Evolutionary conservation across 2,888 invertebrate genomes (phyloP), one percentile per base, ranked within the genome.

Genomic region (Venustoraphidia nigricollis): DNA sequence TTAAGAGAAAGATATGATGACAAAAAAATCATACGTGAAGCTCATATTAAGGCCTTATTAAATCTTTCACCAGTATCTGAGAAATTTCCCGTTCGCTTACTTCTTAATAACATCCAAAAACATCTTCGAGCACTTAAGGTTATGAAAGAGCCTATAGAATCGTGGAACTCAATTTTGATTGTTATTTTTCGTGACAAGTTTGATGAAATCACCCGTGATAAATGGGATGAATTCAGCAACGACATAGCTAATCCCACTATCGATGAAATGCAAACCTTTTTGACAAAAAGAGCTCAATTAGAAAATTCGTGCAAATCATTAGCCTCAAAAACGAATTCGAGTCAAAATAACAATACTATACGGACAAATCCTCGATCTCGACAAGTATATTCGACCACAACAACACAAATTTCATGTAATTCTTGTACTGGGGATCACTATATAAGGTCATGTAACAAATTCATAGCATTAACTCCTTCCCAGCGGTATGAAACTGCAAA

Each of bases 11-110:
- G 55, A 9, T 57, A 43, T 48, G 49, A 54, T 42, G 56, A 56
- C 43, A 52, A 53, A 48, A 43, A 36, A 4, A 34, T 54, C 8
- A 51, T 57, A 10, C 48, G 56, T 36, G 44, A 55, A 42, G 53
- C 50, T 41, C 56, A 56, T 44, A 46, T 57, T 10, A 52, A 51
- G 14, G 51, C 55, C 9, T 46, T 57, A 36, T 55, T 55, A 44
- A 49, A 52, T 34, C 41, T 52, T 41, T 41, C 50, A 41, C 1
- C 11, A 10, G 36, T 55, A 9, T 43, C 11, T 10, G 51, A 46
- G 34, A 55, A 56, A 9, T 36, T 50, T 10, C 39, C 36, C 11
- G 1, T 11, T 27, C 2, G 8, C 9, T 9, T 44, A 27, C 41
- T 48, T 10, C 10, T 44, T 5, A 44, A 48, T 44, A 41, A 44